Evolutionary conservation across 2,797 vertebrate genomes (phyloP).

Genomic region (Myripristis jacobus): DNA sequence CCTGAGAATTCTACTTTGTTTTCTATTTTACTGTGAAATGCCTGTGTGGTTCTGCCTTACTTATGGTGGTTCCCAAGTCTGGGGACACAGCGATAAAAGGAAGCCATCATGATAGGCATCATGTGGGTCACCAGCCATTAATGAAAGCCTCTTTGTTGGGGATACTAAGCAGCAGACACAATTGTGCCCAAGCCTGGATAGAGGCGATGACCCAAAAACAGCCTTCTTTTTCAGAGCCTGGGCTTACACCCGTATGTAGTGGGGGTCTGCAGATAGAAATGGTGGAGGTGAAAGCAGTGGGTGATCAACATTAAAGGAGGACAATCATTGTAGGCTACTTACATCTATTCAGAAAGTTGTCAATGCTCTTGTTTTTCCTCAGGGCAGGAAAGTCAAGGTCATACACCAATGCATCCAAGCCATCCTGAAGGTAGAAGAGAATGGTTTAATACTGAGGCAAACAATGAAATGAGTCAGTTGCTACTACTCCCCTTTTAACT

Average conservation of each 20-base stretch:
- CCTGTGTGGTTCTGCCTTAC: slow-evolving; percentile 1
- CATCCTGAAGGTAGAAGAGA: slow-evolving; percentile 85
- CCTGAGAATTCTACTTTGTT: background rate
- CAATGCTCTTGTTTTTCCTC: slow-evolving; percentile 99
- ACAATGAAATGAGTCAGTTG: background rate
- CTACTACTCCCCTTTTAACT: background rate
- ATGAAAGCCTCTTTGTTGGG: slow-evolving; percentile 82
- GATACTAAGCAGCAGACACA: slow-evolving; percentile 80
- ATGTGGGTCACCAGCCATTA: slow-evolving; percentile 81
- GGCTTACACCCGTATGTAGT: slow-evolving; percentile 39
- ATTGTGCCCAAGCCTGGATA: slow-evolving; percentile 75
- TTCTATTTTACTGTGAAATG: background rate
- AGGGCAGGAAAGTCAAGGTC: slow-evolving; percentile 99
- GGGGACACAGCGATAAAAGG: slow-evolving; percentile 45
- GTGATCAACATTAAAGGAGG: slow-evolving; percentile 20
- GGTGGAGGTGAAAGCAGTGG: slow-evolving; percentile 40
- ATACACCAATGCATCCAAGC: slow-evolving; percentile 98
- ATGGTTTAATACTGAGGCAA: slow-evolving; percentile 41
- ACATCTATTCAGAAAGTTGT: slow-evolving; percentile 99
- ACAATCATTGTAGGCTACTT: slow-evolving; percentile 79
- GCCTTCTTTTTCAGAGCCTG: slow-evolving; percentile 58
- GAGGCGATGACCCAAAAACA: slow-evolving; percentile 79
- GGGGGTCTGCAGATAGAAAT: slow-evolving; percentile 42
- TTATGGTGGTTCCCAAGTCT: slow-evolving; percentile 45
- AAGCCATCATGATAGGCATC: slow-evolving; percentile 63